Base-by-base conservation (phyloP, 1,140 invertebrate species). In the Aleiodes sp. region DNA sequence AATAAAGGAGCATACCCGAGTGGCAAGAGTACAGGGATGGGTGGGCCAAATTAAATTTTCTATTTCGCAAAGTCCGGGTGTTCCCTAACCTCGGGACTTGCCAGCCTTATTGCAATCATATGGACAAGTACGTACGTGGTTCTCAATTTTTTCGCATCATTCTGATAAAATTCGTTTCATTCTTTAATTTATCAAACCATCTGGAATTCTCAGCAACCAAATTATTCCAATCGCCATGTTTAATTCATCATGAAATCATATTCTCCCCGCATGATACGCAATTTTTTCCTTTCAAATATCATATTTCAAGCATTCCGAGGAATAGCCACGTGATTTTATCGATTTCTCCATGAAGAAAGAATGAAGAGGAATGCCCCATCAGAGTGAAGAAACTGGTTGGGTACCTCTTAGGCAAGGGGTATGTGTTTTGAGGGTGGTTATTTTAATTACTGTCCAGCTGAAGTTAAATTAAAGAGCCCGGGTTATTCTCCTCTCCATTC, bases 401-500 rank as follows among this genome's bases (percentile, higher is more conserved):
- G 76, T 76, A 81, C 79, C 81, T 62, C 80, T 81, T 82, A 68
- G 63, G 65, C 39, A 43, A 65, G n/a, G 77, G 80, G 80, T 82
- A 80, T 81, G 78, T 79, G 79, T 80, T 16, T 66, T 59, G 68
- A 78, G 83, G 76, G 74, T 78, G 82, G 83, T 84, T 84, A 86
- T 84, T 86, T 86, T 86, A 86, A 86, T 86, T 86, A 86, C 84
- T 86, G 84, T 86, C 84, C 84, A 77, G 81, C 71, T 74, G 76
- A 77, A n/a, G 81, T 81, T 82, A 80, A 84, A 84, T 84, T 84
- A 84, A 83, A 84, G 83, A 84, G 80, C 82, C n/a, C 73, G 71
- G 80, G 77, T 82, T 83, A 82, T 83, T 81, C 79, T 14, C 37
- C 41, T 8, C 16, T 28, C 21, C n/a, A 28, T 52, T 66, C 41